Conservation (phyloP, 37 sponge, comb jelly and placozoan species). For the Aphrocallistes beatrix region DNA sequence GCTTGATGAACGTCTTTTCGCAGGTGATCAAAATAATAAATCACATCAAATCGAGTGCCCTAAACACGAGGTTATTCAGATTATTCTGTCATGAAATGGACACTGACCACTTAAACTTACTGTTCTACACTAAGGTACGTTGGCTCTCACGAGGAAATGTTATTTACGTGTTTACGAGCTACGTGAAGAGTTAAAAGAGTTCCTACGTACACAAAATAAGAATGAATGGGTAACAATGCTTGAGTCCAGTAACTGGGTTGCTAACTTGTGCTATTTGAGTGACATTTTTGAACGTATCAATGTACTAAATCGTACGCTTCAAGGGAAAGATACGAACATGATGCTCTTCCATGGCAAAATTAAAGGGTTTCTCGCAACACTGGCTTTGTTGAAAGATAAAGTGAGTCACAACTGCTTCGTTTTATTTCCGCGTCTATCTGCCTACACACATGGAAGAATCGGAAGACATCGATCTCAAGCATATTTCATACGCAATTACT, state of each 20-base stretch:
- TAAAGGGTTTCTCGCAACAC: background rate
- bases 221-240: slow-evolving; percentile 14
- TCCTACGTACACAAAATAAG: background rate
- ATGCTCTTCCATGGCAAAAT: background rate
- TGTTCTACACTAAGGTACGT: background rate
- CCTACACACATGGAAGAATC: background rate
- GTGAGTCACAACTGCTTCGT: background rate
- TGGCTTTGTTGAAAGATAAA: slow-evolving; percentile 18
- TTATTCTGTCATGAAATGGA: slow-evolving; percentile 17
- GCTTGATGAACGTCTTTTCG: background rate
- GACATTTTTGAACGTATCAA: slow-evolving; percentile 18
- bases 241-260: background rate
- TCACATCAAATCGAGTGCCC: slow-evolving; percentile 17
- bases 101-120: slow-evolving; percentile 1
- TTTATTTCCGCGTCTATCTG: slow-evolving; percentile 3
- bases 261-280: slow-evolving; percentile 16
- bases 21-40: slow-evolving; percentile 7
- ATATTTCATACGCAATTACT: background rate
- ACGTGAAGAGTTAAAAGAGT: slow-evolving; percentile 19
- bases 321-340: background rate
- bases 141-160: slow-evolving; percentile 19
- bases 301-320: slow-evolving; percentile 16
- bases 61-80: slow-evolving; percentile 18
- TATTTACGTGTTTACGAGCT: slow-evolving; percentile 18
- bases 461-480: background rate